Conservation (phyloP, 2,797 vertebrate genomes). For the Nasua narica region DNA sequence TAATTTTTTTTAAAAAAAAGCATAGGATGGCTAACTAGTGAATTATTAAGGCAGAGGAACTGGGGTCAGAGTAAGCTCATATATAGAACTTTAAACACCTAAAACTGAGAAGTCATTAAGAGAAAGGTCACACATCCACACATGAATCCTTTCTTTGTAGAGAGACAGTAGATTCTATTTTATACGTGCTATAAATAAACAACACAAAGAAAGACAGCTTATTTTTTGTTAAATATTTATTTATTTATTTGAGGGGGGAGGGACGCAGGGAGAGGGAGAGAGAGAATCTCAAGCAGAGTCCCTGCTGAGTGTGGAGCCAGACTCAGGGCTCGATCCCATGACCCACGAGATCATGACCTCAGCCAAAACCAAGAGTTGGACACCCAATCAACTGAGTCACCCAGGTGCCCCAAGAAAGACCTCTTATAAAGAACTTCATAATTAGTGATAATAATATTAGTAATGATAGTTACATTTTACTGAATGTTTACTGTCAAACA, state of each 20-base stretch:
- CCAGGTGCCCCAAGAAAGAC: neutral
- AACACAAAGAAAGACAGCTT: neutral
- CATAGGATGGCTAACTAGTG: neutral
- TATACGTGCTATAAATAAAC: neutral
- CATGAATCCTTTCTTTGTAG: neutral
- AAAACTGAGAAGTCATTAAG: neutral
- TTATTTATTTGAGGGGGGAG: neutral
- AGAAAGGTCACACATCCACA: neutral
- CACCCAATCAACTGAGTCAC: neutral
- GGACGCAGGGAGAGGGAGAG: neutral
- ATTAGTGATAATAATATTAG: neutral
- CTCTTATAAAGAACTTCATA: constrained; percentile 5
- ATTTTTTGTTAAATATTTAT: neutral
- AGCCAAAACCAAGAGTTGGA: neutral
- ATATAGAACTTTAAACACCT: neutral
- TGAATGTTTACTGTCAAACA: constrained; percentile 24
- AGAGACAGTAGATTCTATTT: constrained; percentile 38
- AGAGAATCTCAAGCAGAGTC: neutral
- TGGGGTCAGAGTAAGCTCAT: neutral
- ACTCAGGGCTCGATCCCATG: neutral
- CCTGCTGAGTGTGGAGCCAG: neutral
- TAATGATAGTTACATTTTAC: neutral
- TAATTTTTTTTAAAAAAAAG: neutral
- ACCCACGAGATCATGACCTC: neutral
- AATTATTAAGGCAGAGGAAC: constrained; percentile 3